Evolutionary conservation across 1,140 invertebrate species (phyloP), one percentile per base, ranked within the genome.

Genomic region (Capitella teleta): DNA sequence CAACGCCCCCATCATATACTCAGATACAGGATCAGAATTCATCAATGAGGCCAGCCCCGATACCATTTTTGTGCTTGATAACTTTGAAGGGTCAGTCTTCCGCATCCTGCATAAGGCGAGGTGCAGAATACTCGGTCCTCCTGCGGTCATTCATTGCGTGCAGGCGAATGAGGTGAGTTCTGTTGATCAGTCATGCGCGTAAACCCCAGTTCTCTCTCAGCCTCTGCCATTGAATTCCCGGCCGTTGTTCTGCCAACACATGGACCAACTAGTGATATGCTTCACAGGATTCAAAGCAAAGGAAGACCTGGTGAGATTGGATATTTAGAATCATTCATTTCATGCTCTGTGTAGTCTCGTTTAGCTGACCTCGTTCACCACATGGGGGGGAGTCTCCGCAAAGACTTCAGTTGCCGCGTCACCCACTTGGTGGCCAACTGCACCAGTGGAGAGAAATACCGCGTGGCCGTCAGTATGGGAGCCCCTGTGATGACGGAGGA

Each of bases 371-470:
- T 67, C 14, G 84, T 94, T 55, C 90, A 94, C 74, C 82, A 84
- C 65, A 94, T 96, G 90, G 89, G 88, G 54, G 91, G 90, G 16
- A 91, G 86, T 61, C 85, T 95, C 57, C 78, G 88, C 42, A 87
- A 85, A 72, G 87, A 93, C 58, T 83, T 90, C 76, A 82, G 80
- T 49, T 76, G 78, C 18, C 88, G 85, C 66, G 83, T 90, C 49
- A 96, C 91, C 41, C 91, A 96, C 77, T 76, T 98, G 34, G 86
- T 97, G 57, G 87, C 90, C 43, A 85, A 85, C 61, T 78, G 79
- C 62, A 84, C 83, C 60, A 81, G 81, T 36, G 89, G 91, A 52
- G 83, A 88, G 59, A 95, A 96, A 75, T 87, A 86, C 64, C 77
- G 80, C 61, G 74, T 76, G 54, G 91, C 93, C 42, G 82, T 86